Conservation (phyloP, 2,797 vertebrate species). For the Buphagus erythrorhynchus region DNA sequence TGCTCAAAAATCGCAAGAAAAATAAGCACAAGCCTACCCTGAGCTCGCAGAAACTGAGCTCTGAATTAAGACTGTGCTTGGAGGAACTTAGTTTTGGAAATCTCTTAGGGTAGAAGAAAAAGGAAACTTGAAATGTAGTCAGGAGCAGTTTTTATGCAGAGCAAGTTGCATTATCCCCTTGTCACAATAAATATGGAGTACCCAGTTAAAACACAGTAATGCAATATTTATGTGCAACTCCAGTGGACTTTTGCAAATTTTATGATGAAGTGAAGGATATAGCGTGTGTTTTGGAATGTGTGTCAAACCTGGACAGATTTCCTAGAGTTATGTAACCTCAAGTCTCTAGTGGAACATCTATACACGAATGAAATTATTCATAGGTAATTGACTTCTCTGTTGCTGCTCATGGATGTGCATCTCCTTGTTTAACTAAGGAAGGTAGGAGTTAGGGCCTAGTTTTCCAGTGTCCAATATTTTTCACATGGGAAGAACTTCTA, state of each 20-base stretch:
- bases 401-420: not conserved
- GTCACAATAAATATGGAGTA: not conserved
- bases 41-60: not conserved
- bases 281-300: not conserved
- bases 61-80: not conserved
- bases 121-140: not conserved
- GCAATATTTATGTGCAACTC: slow-evolving; percentile 47
- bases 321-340: not conserved
- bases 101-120: not conserved
- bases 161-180: not conserved
- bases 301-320: slow-evolving; percentile 2
- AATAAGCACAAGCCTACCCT: not conserved
- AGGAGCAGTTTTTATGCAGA: not conserved
- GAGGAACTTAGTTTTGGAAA: not conserved
- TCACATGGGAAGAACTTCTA: not conserved
- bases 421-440: not conserved
- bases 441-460: not conserved
- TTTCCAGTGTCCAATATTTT: not conserved
- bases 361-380: not conserved
- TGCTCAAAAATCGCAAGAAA: not conserved
- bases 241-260: slow-evolving; percentile 31
- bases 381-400: not conserved
- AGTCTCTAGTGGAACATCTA: not conserved
- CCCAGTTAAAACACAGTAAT: not conserved
- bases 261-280: slow-evolving; percentile 6